Evolutionary conservation across 1,140 invertebrate species (phyloP), one percentile per base, ranked within the genome.

Genomic region (Ylistrum balloti): DNA sequence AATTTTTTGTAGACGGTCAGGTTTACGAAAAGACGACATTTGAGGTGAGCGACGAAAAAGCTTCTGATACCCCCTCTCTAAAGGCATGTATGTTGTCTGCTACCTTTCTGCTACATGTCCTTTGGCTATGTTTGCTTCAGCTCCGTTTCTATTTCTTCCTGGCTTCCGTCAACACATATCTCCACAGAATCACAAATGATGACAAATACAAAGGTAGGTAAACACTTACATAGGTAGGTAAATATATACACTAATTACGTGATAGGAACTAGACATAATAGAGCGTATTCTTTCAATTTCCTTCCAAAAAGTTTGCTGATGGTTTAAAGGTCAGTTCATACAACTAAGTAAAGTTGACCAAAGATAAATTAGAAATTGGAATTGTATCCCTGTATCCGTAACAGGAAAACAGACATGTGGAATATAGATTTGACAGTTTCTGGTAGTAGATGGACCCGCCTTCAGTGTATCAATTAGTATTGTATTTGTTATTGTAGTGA

Each of bases 81-180:
- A 74, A 74, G 56, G 0, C 56, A 0, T 74, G 56, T 28, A 5
- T 74, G 56, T 28, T 17, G 56, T 74, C 56, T 0, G 56, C 56
- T 0, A 74, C 56, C 56, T 74, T 74, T 74, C 56, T 74, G 5
- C 56, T 74, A 3, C 56, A 74, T 74, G 56, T 74, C 22, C n/a
- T 74, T n/a, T 74, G 56, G 56, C 56, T 74, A n/a, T 74, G 56
- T 74, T 11, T 74, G 22, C 56, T 74, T 22, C 56, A 74, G 28
- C 56, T 74, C 56, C 56, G 56, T n/a, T 74, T 74, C 56, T 74
- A 74, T n/a, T 74, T 74, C n/a, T 74, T 74, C 56, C 22, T 74
- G n/a, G 0, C 56, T 28, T 74, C 56, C 28, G 56, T 74, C 15
- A 74, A 74, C 56, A 74, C 56, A 0, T 74, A 74, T 11, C 56